phyloP scores from a whole-genome alignment of 1,140 invertebrate genomes.

The Bathynomus jamesi region DNA sequence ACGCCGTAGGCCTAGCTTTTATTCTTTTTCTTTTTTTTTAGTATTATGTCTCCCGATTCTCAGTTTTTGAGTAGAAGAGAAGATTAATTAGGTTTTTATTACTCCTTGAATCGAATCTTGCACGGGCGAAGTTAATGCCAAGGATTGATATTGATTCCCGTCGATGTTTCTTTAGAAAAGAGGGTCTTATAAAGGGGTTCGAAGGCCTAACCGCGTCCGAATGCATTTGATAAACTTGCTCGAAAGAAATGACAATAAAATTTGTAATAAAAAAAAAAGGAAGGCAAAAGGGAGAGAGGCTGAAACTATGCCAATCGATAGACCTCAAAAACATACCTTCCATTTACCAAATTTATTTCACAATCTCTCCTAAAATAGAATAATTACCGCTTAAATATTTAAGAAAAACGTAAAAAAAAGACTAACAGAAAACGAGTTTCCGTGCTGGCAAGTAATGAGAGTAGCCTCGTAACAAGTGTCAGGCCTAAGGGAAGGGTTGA shows the following conservation, averaged over 20 bases:
- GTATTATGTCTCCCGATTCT: not conserved
- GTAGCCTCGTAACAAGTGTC: not conserved
- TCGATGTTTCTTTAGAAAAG: not conserved
- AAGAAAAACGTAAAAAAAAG: not conserved
- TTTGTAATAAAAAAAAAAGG: not conserved
- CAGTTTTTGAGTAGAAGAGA: not conserved
- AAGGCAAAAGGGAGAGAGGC: not conserved
- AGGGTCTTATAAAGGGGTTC: not conserved
- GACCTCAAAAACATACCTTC: not conserved
- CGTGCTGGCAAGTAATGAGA: not conserved
- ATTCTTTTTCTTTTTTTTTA: not conserved
- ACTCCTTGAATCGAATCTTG: not conserved
- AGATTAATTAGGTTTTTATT: not conserved
- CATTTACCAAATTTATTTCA: not conserved
- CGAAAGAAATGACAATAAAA: not conserved
- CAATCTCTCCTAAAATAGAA: not conserved
- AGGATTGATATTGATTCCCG: not conserved
- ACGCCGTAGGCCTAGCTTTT: not conserved
- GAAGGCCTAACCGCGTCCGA: not conserved
- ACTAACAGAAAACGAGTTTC: not conserved
- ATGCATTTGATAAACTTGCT: not conserved
- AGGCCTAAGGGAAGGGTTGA: not conserved
- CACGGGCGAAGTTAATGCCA: not conserved
- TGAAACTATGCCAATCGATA: not conserved
- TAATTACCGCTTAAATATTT: not conserved